Evolutionary conservation across 2,888 invertebrate species (phyloP).

Genomic region (Dryomyza anilis): DNA sequence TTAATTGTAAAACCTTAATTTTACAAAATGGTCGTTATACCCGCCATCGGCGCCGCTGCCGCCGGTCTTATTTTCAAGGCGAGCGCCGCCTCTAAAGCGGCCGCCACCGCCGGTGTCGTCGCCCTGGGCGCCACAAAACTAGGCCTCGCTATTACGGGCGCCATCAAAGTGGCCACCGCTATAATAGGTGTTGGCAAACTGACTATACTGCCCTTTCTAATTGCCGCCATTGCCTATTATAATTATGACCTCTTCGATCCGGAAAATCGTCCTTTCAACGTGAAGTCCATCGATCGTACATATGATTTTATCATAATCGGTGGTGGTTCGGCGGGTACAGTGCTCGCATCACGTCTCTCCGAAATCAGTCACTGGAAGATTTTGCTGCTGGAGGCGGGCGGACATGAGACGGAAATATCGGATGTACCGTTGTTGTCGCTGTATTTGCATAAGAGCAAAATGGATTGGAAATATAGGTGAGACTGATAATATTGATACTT

Average conservation of each 20-base stretch:
- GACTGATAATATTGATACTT: too few relatives aligned
- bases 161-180: conserved; percentile 74
- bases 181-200: conserved; percentile 75
- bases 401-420: conserved; percentile 84
- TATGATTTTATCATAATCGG: conserved; percentile 86
- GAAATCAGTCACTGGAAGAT: conserved; percentile 81
- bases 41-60: conserved; percentile 52
- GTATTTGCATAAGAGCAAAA: conserved; percentile 85
- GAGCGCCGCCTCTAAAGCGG: conserved; percentile 54
- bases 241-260: conserved; percentile 86
- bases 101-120: conserved; percentile 51
- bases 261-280: conserved; percentile 78
- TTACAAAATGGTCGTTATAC: conserved; percentile 48
- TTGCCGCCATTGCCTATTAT: conserved; percentile 79
- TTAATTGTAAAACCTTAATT: not conserved
- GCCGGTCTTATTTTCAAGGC: conserved; percentile 57
- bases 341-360: conserved; percentile 79
- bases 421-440: conserved; percentile 86
- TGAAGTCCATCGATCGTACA: conserved; percentile 68
- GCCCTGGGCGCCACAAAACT: conserved; percentile 62
- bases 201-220: conserved; percentile 74
- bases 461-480: conserved; percentile 89
- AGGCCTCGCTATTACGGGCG: conserved; percentile 63
- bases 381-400: conserved; percentile 82
- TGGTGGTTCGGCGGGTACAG: conserved; percentile 83